phyloP scores from a whole-genome alignment of 2,797 vertebrate genomes.

The Hemibagrus guttatus region DNA sequence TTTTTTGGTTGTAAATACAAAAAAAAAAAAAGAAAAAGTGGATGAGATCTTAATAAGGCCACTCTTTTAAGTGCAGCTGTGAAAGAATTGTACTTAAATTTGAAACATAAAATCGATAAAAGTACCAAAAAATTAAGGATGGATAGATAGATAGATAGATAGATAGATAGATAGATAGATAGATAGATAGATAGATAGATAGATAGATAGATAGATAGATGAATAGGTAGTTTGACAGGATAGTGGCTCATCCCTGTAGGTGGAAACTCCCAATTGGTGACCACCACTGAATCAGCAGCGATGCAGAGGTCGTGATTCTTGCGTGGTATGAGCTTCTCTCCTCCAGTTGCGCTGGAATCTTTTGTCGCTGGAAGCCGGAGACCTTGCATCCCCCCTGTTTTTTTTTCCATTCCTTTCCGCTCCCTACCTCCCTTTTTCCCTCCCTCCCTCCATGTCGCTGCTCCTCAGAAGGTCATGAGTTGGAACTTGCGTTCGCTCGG shows the following conservation, averaged over 20 bases:
- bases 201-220: neutral
- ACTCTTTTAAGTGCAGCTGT: conserved; percentile 49
- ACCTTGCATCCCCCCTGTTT: conserved; percentile 42
- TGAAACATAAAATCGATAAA: neutral
- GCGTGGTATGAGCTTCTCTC: conserved; percentile 20
- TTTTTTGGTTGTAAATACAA: neutral
- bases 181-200: neutral
- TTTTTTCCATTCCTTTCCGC: conserved; percentile 52
- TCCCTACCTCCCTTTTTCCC: conserved; percentile 59
- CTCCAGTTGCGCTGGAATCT: conserved; percentile 29
- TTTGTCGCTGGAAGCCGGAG: conserved; percentile 2
- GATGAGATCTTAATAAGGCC: conserved; percentile 41
- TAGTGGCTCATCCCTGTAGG: conserved; percentile 16
- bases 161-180: conserved; percentile 18
- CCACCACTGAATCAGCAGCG: neutral
- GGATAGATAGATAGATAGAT: neutral
- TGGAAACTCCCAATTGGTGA: neutral
- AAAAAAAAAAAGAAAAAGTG: conserved; percentile 7
- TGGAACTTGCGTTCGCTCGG: conserved; percentile 84
- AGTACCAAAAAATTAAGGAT: neutral
- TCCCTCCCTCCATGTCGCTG: conserved; percentile 54
- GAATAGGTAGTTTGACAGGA: conserved; percentile 13
- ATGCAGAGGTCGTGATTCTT: conserved; percentile 1
- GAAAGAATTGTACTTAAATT: conserved; percentile 5
- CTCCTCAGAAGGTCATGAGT: conserved; percentile 86